Base-by-base conservation (phyloP, 2,797 vertebrate species). In the Falco concolor region DNA sequence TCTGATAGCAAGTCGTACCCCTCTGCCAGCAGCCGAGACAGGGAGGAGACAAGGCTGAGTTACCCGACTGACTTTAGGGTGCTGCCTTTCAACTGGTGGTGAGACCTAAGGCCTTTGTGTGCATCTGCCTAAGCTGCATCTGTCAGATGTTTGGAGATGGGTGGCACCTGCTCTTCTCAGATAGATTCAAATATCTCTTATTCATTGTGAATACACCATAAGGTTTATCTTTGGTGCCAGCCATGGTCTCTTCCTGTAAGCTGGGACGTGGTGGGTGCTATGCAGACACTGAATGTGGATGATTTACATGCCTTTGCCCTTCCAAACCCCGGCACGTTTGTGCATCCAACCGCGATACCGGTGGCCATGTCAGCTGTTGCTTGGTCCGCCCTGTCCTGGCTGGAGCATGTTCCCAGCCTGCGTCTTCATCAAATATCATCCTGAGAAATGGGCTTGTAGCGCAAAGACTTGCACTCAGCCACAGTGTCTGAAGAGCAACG, bases 321-420 rank as follows among this genome's bases (percentile, higher is more conserved):
- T 74, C 73, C 23, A 75, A 53, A 47, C 53, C 45, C 57, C 0
- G 0, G 42, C 32, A 24, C 0, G 0, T 69, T 76, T 79, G 38
- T 65, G 38, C 40, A 36, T 79, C 72, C 57, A 40, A 0, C 38
- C 2, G 1, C 11, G 47, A 3, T 17, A 22, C 22, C 3, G 2
- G 1, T 67, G 68, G 12, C 79, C 6, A 0, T 17, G 11, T 63
- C 61, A 42, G 23, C 28, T 28, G 4, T 63, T 15, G 3, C 72
- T 63, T 60, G 59, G 30, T 27, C n/a, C 15, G 15, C 38, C 0
- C 0, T 67, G 32, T 50, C 42, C 28, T 28, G 69, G 40, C 28
- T 47, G 84, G 69, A 78, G n/a, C 28, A 52, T 2, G 2, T 69
- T 23, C 23, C n/a, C 44, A 53, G 53, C 30, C 47, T 52, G n/a